A percentile compares a stretch with the other conserved stretches of the same genome.
Conservation (phyloP, 2,797 vertebrate species). For the Typhlichthys subterraneus region DNA sequence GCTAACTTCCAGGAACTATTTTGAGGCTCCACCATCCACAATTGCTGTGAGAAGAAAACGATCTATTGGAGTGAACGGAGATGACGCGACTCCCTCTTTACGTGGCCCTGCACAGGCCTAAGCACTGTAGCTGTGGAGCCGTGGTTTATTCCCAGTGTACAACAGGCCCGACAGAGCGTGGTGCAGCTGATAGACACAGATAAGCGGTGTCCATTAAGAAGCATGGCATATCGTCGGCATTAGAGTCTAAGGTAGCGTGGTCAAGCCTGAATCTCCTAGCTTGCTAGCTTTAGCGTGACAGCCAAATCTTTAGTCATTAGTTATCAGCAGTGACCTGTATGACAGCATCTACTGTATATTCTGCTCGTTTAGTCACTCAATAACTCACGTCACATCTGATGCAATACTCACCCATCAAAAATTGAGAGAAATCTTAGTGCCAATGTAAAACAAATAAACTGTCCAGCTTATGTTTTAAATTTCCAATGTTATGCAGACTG, state of each 20-base stretch:
- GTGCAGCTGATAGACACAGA: constrained; percentile 45
- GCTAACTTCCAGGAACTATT: too few relatives aligned
- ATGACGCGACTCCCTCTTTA: too few relatives aligned
- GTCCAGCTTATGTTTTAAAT: constrained; percentile 39
- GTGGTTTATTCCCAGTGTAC: constrained; percentile 30
- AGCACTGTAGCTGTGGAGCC: constrained; percentile 39
- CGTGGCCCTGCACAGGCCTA: constrained; percentile 19
- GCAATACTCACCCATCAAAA: constrained; percentile 46
- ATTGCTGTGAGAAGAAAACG: too few relatives aligned
- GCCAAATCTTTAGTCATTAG: constrained; percentile 41
- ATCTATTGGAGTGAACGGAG: too few relatives aligned
- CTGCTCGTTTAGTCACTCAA: constrained; percentile 23
- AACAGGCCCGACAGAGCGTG: constrained; percentile 21
- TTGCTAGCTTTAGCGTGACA: constrained; percentile 46
- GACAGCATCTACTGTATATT: constrained; percentile 33
- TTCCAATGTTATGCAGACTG: constrained; percentile 46
- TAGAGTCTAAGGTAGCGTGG: constrained; percentile 44
- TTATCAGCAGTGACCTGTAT: constrained; percentile 34
- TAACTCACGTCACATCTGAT: constrained; percentile 15
- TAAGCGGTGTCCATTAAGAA: constrained; percentile 32
- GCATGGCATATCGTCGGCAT: constrained; percentile 48
- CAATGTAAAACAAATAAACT: constrained; percentile 68
- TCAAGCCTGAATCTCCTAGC: constrained; percentile 46
- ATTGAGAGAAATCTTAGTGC: constrained; percentile 36
- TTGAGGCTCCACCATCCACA: too few relatives aligned